Conservation (phyloP, 2,113 vertebrate species). For the Channa argus region DNA sequence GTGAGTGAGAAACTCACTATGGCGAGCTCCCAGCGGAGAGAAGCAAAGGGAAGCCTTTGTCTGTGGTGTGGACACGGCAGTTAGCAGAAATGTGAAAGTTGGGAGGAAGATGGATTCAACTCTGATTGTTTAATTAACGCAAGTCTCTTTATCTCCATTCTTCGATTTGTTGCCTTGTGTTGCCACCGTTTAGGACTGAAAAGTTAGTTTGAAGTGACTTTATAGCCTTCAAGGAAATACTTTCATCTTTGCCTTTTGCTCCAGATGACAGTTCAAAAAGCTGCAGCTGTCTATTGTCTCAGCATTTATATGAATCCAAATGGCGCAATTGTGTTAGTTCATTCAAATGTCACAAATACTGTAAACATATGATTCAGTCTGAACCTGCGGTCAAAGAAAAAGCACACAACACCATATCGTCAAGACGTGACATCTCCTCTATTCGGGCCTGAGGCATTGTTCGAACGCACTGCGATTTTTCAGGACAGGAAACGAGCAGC, state of each 20-base stretch:
- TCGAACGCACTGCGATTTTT: conserved; percentile 64
- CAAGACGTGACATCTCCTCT: conserved; percentile 70
- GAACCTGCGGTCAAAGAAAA: conserved; percentile 68
- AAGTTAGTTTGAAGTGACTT: conserved; percentile 33
- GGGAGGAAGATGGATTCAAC: conserved; percentile 38
- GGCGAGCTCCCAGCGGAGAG: conserved; percentile 52
- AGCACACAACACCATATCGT: conserved; percentile 37
- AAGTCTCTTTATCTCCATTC: not conserved
- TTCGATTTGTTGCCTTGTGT: conserved; percentile 9
- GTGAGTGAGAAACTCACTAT: conserved; percentile 70
- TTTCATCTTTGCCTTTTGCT: conserved; percentile 66
- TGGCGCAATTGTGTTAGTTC: conserved; percentile 67
- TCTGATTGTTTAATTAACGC: conserved; percentile 21
- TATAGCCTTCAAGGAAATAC: conserved; percentile 33
- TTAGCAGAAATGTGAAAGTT: conserved; percentile 44
- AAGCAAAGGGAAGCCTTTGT: conserved; percentile 68
- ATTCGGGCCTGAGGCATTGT: conserved; percentile 74
- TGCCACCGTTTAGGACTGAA: conserved; percentile 31
- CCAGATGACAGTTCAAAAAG: conserved; percentile 62
- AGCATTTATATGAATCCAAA: conserved; percentile 65
- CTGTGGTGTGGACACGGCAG: not conserved
- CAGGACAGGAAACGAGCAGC: conserved; percentile 79
- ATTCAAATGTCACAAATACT: conserved; percentile 76
- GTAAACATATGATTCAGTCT: conserved; percentile 74
- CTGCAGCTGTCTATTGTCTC: conserved; percentile 66